Evolutionary conservation across 1,140 invertebrate species (phyloP).

Genomic region (Megathymus violae): DNA sequence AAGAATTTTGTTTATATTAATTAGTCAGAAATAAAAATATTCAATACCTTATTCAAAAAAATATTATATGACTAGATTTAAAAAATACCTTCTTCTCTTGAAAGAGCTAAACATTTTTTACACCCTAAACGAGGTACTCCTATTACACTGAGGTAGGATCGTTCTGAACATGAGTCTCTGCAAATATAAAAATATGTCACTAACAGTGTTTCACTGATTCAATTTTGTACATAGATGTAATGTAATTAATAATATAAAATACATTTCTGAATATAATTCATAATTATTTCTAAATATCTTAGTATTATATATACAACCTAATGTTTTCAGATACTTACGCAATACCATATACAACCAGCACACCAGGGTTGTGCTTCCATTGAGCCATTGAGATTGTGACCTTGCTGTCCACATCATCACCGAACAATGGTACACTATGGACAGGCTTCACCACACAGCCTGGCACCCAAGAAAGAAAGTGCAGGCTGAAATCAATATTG

Average conservation of each 20-base stretch:
- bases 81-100: constrained; percentile 72
- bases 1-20: too few species aligned
- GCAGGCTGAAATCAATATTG: constrained; percentile 60
- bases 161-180: constrained; percentile 78
- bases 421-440: constrained; percentile 83
- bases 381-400: constrained; percentile 85
- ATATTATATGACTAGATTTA: too few species aligned
- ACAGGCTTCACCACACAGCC: constrained; percentile 69
- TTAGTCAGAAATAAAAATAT: too few species aligned
- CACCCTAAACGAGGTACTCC: constrained; percentile 81
- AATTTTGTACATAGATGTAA: too few species aligned
- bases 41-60: too few species aligned
- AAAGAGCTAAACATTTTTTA: constrained; percentile 75
- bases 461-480: constrained; percentile 80
- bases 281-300: too few species aligned
- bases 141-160: constrained; percentile 81
- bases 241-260: too few species aligned
- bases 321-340: constrained; percentile 77
- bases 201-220: too few species aligned
- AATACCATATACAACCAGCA: constrained; percentile 84
- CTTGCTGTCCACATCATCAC: constrained; percentile 85
- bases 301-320: too few species aligned
- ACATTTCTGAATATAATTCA: too few species aligned
- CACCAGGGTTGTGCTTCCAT: constrained; percentile 84
- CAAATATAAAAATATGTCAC: constrained; percentile 49